These are phyloP conservation scores for Gobionotothen gibberifrons DNA, from an alignment of 2,797 vertebrate genomes.

Conservation along the genomic window DNA sequence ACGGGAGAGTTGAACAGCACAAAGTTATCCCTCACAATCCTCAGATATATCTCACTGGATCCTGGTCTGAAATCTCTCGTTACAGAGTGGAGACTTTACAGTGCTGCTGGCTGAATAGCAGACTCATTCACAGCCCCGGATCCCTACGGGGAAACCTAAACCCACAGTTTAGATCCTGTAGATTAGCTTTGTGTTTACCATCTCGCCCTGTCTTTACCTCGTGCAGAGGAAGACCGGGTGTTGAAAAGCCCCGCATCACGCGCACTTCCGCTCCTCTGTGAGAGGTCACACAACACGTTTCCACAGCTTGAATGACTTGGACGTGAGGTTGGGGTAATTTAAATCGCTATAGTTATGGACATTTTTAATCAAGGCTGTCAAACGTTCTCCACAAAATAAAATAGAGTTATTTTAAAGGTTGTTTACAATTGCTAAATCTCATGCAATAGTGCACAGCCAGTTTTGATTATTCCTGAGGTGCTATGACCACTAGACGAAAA, in stretches of 20 bases:
- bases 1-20: slow-evolving; percentile 12
- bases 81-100: slow-evolving; percentile 53
- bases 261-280: slow-evolving; percentile 24
- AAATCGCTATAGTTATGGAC: slow-evolving; percentile 3
- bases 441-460: neutral
- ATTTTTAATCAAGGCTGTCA: neutral
- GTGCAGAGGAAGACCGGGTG: slow-evolving; percentile 23
- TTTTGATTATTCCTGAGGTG: slow-evolving; percentile 44
- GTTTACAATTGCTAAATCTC: slow-evolving; percentile 14
- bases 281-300: slow-evolving; percentile 58
- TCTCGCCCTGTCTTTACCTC: slow-evolving; percentile 34
- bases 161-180: slow-evolving; percentile 61
- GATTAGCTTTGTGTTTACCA: slow-evolving; percentile 61
- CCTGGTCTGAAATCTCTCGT: slow-evolving; percentile 45
- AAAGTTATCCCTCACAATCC: slow-evolving; percentile 35
- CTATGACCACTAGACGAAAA: slow-evolving; percentile 37
- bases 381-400: neutral
- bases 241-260: slow-evolving; percentile 51
- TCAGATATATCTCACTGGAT: slow-evolving; percentile 32
- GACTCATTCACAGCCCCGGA: slow-evolving; percentile 21
- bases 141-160: slow-evolving; percentile 68
- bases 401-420: neutral
- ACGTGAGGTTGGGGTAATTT: slow-evolving; percentile 20
- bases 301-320: slow-evolving; percentile 47
- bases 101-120: slow-evolving; percentile 47